Evolutionary conservation across 1,140 invertebrate genomes (phyloP).

Genomic region (Arion vulgaris): DNA sequence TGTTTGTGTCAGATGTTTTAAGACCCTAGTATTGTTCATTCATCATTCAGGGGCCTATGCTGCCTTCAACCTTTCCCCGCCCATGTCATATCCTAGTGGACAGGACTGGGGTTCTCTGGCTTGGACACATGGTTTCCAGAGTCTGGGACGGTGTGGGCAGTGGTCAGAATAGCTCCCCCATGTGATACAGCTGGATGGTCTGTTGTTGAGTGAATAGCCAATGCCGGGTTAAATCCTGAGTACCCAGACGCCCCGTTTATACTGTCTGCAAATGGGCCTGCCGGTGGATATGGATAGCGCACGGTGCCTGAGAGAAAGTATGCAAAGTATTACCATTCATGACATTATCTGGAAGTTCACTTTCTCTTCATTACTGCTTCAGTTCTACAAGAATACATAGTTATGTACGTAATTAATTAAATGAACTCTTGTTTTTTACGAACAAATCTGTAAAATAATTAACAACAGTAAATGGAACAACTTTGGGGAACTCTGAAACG

Average conservation of each 20-base stretch:
- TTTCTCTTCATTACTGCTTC: too few relatives aligned
- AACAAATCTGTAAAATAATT: too few relatives aligned
- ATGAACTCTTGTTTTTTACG: too few relatives aligned
- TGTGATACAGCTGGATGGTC: conserved; percentile 41
- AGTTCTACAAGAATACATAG: too few relatives aligned
- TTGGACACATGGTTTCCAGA: conserved; percentile 36
- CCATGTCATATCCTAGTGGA: conserved; percentile 16
- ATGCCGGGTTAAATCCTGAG: conserved; percentile 26
- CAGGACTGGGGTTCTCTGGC: conserved; percentile 41
- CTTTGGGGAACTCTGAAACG: too few relatives aligned
- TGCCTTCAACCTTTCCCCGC: conserved; percentile 34
- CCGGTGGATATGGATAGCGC: conserved; percentile 33
- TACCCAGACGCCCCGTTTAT: conserved; percentile 37
- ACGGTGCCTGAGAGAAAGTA: conserved; percentile 25
- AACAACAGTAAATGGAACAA: too few relatives aligned
- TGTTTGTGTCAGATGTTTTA: neutral
- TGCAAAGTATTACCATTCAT: neutral
- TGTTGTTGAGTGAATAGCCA: conserved; percentile 39
- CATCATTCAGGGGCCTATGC: conserved; percentile 22
- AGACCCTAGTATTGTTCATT: neutral
- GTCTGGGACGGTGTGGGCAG: conserved; percentile 10
- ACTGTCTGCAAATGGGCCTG: conserved; percentile 35
- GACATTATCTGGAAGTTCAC: neutral
- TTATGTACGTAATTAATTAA: too few relatives aligned
- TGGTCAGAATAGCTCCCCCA: conserved; percentile 38